A percentile compares a stretch with the other conserved stretches of the same genome.
phyloP scores from a whole-genome alignment of 2,888 invertebrate genomes.

The Papilio elwesi region DNA sequence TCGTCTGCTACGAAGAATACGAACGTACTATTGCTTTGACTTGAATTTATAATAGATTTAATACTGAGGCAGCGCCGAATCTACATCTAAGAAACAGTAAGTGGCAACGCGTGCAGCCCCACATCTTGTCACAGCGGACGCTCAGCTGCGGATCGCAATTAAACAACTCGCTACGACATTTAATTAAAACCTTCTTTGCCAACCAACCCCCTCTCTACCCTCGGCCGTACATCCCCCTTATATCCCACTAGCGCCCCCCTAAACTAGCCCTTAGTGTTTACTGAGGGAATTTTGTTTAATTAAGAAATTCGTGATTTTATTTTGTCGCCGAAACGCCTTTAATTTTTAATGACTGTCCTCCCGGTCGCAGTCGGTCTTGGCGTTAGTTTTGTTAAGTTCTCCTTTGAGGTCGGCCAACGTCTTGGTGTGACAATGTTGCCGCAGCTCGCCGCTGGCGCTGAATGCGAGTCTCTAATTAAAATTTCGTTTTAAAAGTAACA shows the following conservation, averaged over 20 bases:
- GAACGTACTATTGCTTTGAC: too few species aligned
- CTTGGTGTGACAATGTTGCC: conserved; percentile 28
- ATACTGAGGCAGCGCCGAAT: too few species aligned
- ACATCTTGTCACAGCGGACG: conserved; percentile 53
- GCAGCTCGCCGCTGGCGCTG: conserved; percentile 2
- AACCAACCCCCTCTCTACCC: conserved; percentile 41
- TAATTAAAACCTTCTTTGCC: conserved; percentile 72
- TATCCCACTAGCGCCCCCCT: conserved; percentile 51
- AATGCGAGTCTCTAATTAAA: conserved; percentile 32
- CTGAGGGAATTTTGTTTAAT: conserved; percentile 69
- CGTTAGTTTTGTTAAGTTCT: conserved; percentile 36
- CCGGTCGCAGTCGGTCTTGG: neutral
- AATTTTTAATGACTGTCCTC: conserved; percentile 51
- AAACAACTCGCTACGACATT: conserved; percentile 73
- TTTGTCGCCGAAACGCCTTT: conserved; percentile 48
- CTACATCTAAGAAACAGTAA: too few species aligned
- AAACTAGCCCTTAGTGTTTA: conserved; percentile 71
- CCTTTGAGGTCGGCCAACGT: conserved; percentile 31
- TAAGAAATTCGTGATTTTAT: conserved; percentile 66
- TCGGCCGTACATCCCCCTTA: conserved; percentile 19
- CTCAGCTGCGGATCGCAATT: conserved; percentile 71
- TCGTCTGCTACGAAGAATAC: too few species aligned
- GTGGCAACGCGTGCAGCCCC: too few species aligned
- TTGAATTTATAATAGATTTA: too few species aligned
- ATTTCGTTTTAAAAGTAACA: conserved; percentile 13